Evolutionary conservation across 2,113 vertebrate genomes (phyloP), one percentile per base, ranked within the genome.

Genomic region (Piprites chloris): DNA sequence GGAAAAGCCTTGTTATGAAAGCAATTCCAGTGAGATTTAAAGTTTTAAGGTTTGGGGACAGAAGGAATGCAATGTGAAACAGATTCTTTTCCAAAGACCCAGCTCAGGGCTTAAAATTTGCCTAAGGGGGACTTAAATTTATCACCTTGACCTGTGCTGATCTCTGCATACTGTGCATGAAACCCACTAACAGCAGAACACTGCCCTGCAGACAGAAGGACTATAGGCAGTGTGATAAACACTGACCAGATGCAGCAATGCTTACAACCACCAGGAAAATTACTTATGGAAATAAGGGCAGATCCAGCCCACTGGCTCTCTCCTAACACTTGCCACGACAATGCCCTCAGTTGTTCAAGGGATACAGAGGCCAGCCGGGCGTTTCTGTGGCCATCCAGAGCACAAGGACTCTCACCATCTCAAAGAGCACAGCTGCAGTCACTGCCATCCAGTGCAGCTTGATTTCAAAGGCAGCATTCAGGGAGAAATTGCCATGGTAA

Each of bases 381-480:
- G 26, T 20, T 44, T 58, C 66, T 41, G 65, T 1, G 15, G 42
- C 82, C 37, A 23, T n/a, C 19, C 30, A 20, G 24, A 46, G 62
- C 44, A 47, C 39, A 30, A 55, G 79, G 37, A 55, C 42, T 37
- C 98, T 98, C 94, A 99, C 99, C 99, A 99, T 99, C 98, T 99
- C 99, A 30, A 99, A 99, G 28, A 99, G 99, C 39, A 99, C 99
- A 0, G 99, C 99, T 1, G 99, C 99, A 0, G 99, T 99, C 84
- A 99, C 99, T 0, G 99, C 99, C 99, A 99, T 99, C 99, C 99
- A 99, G 97, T 99, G 99, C 22, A 99, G 98, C 97, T 99, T 99
- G 97, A 99, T 98, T 98, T 99, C 99, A 46, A 99, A 99, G 91
- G 99, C 99, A 3, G 98, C 95, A 5, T 94, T 99, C 39, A 98